Base-by-base conservation (phyloP, 2,113 vertebrate genomes). In the Alligator mississippiensis region DNA sequence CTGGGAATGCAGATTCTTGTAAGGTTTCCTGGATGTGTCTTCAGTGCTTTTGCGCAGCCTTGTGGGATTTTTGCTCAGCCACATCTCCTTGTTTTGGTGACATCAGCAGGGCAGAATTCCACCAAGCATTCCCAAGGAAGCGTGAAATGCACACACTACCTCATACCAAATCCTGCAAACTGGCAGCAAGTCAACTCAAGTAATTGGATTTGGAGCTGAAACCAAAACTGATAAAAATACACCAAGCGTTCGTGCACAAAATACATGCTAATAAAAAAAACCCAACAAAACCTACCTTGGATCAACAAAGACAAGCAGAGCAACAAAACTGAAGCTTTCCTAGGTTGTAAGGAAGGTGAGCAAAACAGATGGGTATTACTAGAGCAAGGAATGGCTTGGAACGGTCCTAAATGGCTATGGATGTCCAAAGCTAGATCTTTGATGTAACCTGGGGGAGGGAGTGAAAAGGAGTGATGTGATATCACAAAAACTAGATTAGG, bases 1-100 rank as follows among this genome's bases (percentile, higher is more conserved):
- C 78, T 94, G 93, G 87, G 91, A 95, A 80, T 90, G 27, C 80
- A 85, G 34, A 6, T 17, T 92, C 34, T 72, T 5, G 1, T n/a
- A 70, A 1, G 38, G 19, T 11, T 68, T 47, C 30, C 77, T 11
- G 68, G 12, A 66, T n/a, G 11, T 1, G 0, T 21, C 82, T 75
- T 54, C 27, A 6, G 19, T 27, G 17, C 28, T 54, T 58, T 2
- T 0, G 24, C 0, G 15, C 17, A 1, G 63, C 24, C 70, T 4
- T 0, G 19, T 2, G 22, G 10, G 11, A 9, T 87, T 90, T 6
- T 10, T 38, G 78, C 54, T 47, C 22, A n/a, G 72, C 38, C 0
- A 1, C 54, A 76, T 25, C 34, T 93, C 85, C 80, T 1, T 5
- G 58, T 14, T 19, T 21, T 72, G 15, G 5, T 47, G 80, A 68